Base-by-base conservation (phyloP, 2,113 vertebrate species). In the Odocoileus hemionus region DNA sequence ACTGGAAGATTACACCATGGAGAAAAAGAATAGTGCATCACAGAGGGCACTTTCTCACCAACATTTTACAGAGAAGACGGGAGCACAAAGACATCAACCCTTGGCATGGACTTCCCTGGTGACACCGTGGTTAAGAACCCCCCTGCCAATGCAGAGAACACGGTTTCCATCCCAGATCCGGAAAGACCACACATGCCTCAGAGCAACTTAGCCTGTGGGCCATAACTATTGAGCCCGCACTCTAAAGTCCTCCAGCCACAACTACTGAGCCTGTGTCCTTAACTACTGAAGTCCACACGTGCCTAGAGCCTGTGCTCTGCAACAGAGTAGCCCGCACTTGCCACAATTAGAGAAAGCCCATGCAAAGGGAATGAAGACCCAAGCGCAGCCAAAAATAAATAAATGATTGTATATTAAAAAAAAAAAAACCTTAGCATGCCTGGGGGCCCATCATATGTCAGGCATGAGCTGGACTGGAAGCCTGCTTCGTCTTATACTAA, bases 391-490 rank as follows among this genome's bases (percentile, higher is more conserved):
- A 25, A 7, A 76, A 43, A 26, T 43, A 76, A 76, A 74, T 74
- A 39, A 70, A 70, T 64, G 21, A 70, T 21, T 74, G 13, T 13
- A 25, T 76, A 12, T 12, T n/a, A 2, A 14, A 33, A 64, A 67
- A 67, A 36, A 11, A 39, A 55, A 57, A 57, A 1, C 67, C 36
- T 76, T 43, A 15, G 19, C 10, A 74, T 13, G 33, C n/a, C 8
- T 9, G 12, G 39, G 57, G 14, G 6, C 7, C 11, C 12, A 28
- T 26, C 13, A 52, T 85, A 54, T 1, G 0, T 2, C 7, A 55
- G 30, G 55, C n/a, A 9, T 30, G 36, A 93, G 55, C 36, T 50
- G 54, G 26, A 17, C 0, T 19, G 1, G 47, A 91, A 88, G 47
- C 67, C 58, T 55, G 13, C 39, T 52, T 82, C 6, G 39, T 60